These are phyloP conservation scores for Periophthalmus magnuspinnatus DNA, from an alignment of 2,797 vertebrate genomes.

Conservation along the genomic window DNA sequence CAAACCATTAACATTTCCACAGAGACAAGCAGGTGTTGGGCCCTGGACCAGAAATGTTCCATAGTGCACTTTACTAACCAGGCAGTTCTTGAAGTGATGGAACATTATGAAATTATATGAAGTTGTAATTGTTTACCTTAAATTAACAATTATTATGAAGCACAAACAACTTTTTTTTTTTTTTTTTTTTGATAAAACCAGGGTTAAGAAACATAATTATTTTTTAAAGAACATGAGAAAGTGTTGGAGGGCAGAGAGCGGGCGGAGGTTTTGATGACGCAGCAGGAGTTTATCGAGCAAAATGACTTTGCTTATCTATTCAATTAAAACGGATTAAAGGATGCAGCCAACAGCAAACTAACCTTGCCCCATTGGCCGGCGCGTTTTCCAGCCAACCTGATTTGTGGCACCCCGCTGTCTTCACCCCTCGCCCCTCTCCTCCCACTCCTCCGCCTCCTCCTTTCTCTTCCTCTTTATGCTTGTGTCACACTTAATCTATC, in stretches of 20 bases:
- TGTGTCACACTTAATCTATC: constrained; percentile 57
- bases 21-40: too few species aligned
- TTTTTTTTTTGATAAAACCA: not conserved
- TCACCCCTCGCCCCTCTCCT: constrained; percentile 29
- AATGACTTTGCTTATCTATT: constrained; percentile 71
- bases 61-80: too few species aligned
- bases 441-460: constrained; percentile 20
- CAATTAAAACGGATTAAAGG: constrained; percentile 70
- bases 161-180: not conserved
- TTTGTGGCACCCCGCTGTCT: constrained; percentile 27
- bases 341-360: constrained; percentile 57
- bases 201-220: constrained; percentile 1
- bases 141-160: not conserved
- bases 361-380: constrained; percentile 54
- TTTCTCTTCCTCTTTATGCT: constrained; percentile 39
- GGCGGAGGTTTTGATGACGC: constrained; percentile 53
- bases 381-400: constrained; percentile 45
- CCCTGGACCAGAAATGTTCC: too few species aligned
- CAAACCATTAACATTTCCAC: too few species aligned
- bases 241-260: constrained; percentile 31
- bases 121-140: not conserved
- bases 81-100: not conserved
- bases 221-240: constrained; percentile 19
- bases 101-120: not conserved
- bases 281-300: constrained; percentile 63